Percentiles rank a stretch among this genome's conserved stretches.
phyloP scores from a whole-genome alignment of 2,888 invertebrate species.

The Caenorhabditis becei region DNA sequence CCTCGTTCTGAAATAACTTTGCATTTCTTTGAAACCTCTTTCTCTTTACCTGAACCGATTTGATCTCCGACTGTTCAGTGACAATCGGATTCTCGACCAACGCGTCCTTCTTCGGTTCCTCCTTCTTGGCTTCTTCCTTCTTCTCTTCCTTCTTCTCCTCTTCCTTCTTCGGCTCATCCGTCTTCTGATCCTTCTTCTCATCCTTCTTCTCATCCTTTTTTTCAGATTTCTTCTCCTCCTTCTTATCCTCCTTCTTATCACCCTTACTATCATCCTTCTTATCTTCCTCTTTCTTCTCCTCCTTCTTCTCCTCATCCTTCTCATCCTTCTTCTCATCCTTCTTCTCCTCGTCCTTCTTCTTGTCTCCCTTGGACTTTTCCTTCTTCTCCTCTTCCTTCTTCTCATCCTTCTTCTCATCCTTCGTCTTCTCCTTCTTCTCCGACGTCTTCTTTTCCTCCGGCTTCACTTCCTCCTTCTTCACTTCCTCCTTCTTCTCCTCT shows the following conservation, averaged over 20 bases:
- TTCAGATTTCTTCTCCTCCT: not conserved
- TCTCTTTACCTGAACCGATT: not conserved
- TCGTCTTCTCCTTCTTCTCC: not conserved
- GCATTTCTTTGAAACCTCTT: not conserved
- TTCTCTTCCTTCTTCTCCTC: conserved; percentile 10
- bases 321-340: conserved; percentile 4
- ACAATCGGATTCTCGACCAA: conserved; percentile 46
- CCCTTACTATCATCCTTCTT: conserved; percentile 14
- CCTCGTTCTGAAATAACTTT: no score
- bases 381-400: conserved; percentile 12
- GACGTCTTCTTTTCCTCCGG: not conserved
- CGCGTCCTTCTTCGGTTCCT: conserved; percentile 17
- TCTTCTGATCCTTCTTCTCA: conserved; percentile 11
- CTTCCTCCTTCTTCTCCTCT: not conserved
- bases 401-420: conserved; percentile 2
- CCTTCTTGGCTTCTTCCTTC: conserved; percentile 9
- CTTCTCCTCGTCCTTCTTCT: conserved; percentile 7
- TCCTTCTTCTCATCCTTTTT: conserved; percentile 14
- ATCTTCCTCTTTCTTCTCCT: conserved; percentile 6
- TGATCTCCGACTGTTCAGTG: conserved; percentile 19
- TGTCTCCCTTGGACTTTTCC: conserved; percentile 3
- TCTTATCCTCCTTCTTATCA: conserved; percentile 5
- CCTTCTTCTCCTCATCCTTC: conserved; percentile 5
- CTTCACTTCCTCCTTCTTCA: not conserved
- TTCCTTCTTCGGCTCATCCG: not conserved